Evolutionary conservation across 2,888 invertebrate genomes (phyloP).

Genomic region (Pherbina coryleti): DNA sequence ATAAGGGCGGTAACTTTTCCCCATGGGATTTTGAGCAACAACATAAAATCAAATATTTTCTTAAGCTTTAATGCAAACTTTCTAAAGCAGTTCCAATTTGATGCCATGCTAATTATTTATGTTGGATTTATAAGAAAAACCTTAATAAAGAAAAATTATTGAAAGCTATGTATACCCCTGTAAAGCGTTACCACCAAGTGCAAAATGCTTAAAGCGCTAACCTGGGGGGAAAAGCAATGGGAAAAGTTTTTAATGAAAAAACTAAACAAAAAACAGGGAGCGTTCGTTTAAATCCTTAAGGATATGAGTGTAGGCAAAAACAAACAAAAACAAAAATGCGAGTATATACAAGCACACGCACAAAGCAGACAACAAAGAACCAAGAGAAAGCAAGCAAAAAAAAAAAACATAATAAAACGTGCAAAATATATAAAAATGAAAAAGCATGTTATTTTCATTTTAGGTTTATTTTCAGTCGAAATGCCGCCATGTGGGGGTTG

Average conservation of each 20-base stretch:
- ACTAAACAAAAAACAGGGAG: constrained; percentile 36
- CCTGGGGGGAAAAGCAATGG: constrained; percentile 30
- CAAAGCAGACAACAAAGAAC: constrained; percentile 7
- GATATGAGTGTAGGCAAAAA: constrained; percentile 20
- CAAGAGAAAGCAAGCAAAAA: background rate
- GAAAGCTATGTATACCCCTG: background rate
- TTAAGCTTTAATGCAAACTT: too few species aligned
- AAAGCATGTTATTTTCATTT: constrained; percentile 34
- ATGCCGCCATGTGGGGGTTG: constrained; percentile 18
- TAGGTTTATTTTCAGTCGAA: constrained; percentile 24
- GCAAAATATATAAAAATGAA: constrained; percentile 11
- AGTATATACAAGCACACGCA: background rate
- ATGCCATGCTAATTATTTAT: too few species aligned
- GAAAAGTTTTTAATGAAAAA: constrained; percentile 22
- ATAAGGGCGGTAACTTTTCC: too few species aligned
- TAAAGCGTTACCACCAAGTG: background rate
- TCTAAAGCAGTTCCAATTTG: too few species aligned
- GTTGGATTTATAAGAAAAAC: too few species aligned
- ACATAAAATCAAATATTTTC: too few species aligned
- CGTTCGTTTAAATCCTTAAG: constrained; percentile 35
- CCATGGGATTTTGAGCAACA: too few species aligned
- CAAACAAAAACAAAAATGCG: background rate
- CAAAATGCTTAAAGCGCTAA: constrained; percentile 29
- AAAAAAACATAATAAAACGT: background rate
- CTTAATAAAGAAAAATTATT: background rate